A percentile compares a stretch with the other conserved stretches of the same genome.
Evolutionary conservation across 2,888 invertebrate species (phyloP).

Genomic region (Macrophya annulata): DNA sequence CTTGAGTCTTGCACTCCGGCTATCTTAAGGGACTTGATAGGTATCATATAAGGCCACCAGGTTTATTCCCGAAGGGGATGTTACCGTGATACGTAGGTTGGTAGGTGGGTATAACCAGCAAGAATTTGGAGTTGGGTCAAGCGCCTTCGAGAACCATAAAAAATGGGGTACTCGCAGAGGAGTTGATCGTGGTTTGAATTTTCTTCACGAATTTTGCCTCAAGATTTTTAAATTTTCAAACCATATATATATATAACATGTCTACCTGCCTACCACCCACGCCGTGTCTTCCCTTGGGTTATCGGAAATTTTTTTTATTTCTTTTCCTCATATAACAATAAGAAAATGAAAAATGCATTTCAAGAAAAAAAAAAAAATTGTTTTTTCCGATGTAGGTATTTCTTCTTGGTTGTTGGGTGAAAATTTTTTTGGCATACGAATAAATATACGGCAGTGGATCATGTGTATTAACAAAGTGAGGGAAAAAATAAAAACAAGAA

Average conservation of each 20-base stretch:
- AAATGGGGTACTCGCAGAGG: not conserved
- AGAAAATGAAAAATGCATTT: not conserved
- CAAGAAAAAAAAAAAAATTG: not conserved
- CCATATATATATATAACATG: too few species aligned
- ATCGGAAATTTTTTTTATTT: too few species aligned
- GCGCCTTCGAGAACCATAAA: conserved; percentile 15
- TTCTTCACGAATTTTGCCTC: not conserved
- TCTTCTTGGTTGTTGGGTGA: not conserved
- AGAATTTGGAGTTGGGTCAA: conserved; percentile 38
- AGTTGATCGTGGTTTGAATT: conserved; percentile 39
- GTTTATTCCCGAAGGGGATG: conserved; percentile 11
- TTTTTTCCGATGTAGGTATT: too few species aligned
- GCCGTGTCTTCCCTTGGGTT: too few species aligned
- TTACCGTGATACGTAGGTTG: not conserved
- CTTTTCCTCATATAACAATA: not conserved
- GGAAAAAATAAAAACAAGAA: not conserved
- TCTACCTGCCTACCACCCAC: too few species aligned
- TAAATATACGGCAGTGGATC: not conserved
- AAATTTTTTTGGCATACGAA: not conserved
- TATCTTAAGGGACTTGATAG: not conserved
- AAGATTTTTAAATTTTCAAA: not conserved
- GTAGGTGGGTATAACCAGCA: not conserved
- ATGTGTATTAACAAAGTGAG: not conserved
- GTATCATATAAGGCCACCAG: not conserved
- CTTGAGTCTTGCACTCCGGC: not conserved